Evolutionary conservation across 2,888 invertebrate genomes (phyloP).

Genomic region (Lepetodrilus schrolli): DNA sequence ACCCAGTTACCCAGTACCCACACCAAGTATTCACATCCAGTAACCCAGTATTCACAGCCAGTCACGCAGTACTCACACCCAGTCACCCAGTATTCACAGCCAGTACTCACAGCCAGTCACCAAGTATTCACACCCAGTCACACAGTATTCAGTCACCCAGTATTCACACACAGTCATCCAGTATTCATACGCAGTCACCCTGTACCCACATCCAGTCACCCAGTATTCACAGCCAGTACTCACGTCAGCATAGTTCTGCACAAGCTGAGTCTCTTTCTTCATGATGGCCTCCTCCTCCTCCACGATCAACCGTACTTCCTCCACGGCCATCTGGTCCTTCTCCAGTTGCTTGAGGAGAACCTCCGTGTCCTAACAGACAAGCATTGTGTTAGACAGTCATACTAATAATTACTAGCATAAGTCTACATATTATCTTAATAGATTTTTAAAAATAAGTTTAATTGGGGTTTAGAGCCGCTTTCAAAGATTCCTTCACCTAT

Average conservation of each 20-base stretch:
- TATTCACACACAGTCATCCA: too few species aligned
- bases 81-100: too few species aligned
- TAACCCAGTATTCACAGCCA: too few species aligned
- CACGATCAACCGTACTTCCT: slow-evolving; percentile 73
- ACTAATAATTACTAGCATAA: not conserved
- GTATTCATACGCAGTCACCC: too few species aligned
- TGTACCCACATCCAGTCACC: not conserved
- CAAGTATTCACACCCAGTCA: not conserved
- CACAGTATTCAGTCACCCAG: not conserved
- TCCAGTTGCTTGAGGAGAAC: slow-evolving; percentile 69
- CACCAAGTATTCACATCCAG: too few species aligned
- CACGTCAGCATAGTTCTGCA: slow-evolving; percentile 74
- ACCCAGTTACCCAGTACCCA: too few species aligned
- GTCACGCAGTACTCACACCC: too few species aligned
- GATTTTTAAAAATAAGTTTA: not conserved
- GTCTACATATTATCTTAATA: not conserved
- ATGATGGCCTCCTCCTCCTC: slow-evolving; percentile 72
- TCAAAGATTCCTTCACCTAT: too few species aligned
- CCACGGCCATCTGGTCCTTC: slow-evolving; percentile 73
- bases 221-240: slow-evolving; percentile 32
- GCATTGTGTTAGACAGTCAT: not conserved
- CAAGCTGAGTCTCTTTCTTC: slow-evolving; percentile 73
- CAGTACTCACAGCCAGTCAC: too few species aligned
- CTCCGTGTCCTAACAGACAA: slow-evolving; percentile 71
- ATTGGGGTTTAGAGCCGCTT: too few species aligned